These are phyloP conservation scores for Ostrea edulis DNA, from an alignment of 1,140 invertebrate species.

Conservation along the genomic window DNA sequence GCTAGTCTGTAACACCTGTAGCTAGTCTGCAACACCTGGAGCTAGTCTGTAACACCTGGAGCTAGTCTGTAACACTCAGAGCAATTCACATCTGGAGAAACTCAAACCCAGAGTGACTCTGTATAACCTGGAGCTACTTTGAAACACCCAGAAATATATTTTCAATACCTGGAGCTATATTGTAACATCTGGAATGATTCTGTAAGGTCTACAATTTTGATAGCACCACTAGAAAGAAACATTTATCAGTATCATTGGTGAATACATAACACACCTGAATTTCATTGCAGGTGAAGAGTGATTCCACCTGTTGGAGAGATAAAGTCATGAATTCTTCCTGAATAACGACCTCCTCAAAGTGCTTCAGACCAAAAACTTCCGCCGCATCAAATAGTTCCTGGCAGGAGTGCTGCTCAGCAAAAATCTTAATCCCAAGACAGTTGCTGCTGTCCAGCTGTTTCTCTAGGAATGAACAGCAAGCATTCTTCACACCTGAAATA, in stretches of 20 bases:
- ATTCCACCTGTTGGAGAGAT: conserved; percentile 71
- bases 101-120: no score
- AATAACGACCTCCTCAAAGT: conserved; percentile 74
- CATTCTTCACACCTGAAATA: conserved; percentile 77
- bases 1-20: no score
- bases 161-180: no score
- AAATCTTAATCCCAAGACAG: conserved; percentile 79
- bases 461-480: conserved; percentile 75
- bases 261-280: conserved; percentile 67
- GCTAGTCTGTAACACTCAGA: no score
- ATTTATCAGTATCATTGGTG: neutral
- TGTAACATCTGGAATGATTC: no score
- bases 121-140: no score
- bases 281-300: conserved; percentile 74
- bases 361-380: conserved; percentile 70
- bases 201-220: no score
- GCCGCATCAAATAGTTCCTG: conserved; percentile 66
- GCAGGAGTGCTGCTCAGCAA: conserved; percentile 76
- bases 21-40: no score
- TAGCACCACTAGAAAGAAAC: no score
- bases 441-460: conserved; percentile 76
- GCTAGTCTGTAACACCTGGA: no score
- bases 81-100: no score
- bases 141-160: no score
- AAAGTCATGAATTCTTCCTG: conserved; percentile 76